These are phyloP conservation scores for Muricea muricata DNA, from an alignment of 92 coral and sea anemone species.

Conservation along the genomic window DNA sequence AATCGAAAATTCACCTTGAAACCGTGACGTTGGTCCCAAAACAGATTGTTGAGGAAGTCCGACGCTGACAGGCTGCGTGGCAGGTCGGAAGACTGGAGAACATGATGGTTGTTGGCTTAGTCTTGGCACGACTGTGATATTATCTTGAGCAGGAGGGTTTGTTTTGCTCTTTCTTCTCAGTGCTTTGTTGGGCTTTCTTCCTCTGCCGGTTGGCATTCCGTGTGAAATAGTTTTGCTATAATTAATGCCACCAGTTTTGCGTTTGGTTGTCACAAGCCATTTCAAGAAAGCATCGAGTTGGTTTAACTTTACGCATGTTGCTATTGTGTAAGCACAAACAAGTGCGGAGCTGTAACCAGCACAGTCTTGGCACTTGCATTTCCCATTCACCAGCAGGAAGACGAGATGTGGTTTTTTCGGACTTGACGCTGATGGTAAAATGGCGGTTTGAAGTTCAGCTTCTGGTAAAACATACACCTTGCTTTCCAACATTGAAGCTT, in stretches of 20 bases:
- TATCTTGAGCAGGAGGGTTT: neutral
- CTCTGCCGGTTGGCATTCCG: conserved; percentile 65
- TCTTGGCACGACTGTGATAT: neutral
- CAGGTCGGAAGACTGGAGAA: no score
- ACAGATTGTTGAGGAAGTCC: neutral
- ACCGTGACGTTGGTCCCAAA: neutral
- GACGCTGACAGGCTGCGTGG: neutral
- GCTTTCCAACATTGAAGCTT: conserved; percentile 25
- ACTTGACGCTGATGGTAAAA: conserved; percentile 43
- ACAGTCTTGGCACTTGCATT: conserved; percentile 53
- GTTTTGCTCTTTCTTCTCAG: neutral
- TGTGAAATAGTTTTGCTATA: conserved; percentile 24
- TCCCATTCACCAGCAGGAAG: conserved; percentile 38
- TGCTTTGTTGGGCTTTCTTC: conserved; percentile 32
- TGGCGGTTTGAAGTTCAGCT: conserved; percentile 35
- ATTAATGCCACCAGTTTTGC: no score
- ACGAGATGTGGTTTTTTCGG: conserved; percentile 61
- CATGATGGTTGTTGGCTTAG: neutral
- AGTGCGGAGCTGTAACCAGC: conserved; percentile 42
- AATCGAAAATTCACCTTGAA: neutral
- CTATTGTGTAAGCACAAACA: conserved; percentile 58
- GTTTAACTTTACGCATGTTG: conserved; percentile 32
- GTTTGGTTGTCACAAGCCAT: conserved; percentile 57
- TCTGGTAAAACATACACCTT: neutral
- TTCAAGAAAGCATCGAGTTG: conserved; percentile 34